These are phyloP conservation scores for Philereme transversata DNA, from an alignment of 2,888 invertebrate genomes.

Conservation along the genomic window DNA sequence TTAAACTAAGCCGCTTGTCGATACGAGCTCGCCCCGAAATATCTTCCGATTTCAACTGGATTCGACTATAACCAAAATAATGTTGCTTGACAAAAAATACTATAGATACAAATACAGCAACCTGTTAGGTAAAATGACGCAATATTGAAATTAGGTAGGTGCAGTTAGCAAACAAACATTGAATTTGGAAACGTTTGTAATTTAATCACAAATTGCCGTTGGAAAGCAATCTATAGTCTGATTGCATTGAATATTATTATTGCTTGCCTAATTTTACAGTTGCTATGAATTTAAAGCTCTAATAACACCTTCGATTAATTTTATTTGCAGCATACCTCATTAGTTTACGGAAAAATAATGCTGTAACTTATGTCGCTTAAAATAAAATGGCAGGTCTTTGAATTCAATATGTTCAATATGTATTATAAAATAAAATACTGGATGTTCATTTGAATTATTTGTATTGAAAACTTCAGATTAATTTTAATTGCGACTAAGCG, in stretches of 20 bases:
- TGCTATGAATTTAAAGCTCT: slow-evolving; percentile 16
- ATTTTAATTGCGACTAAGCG: too few relatives aligned
- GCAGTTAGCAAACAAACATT: slow-evolving; percentile 17
- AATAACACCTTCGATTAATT: slow-evolving; percentile 11
- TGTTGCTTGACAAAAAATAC: slow-evolving; percentile 40
- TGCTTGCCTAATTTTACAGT: slow-evolving; percentile 23
- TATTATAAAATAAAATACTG: too few relatives aligned
- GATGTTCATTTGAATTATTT: too few relatives aligned
- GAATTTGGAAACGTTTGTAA: slow-evolving; percentile 25
- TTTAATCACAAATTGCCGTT: slow-evolving; percentile 22
- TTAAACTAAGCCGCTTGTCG: slow-evolving; percentile 81
- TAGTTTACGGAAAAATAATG: slow-evolving; percentile 25
- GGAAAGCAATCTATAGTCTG: slow-evolving; percentile 30
- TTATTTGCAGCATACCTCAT: slow-evolving; percentile 13
- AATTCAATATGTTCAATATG: slow-evolving; percentile 27
- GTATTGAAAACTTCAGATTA: too few relatives aligned
- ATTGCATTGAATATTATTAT: slow-evolving; percentile 26
- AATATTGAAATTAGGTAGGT: slow-evolving; percentile 19
- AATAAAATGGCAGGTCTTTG: slow-evolving; percentile 26
- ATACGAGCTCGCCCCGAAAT: slow-evolving; percentile 66
- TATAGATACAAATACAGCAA: slow-evolving; percentile 12
- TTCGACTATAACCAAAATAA: slow-evolving; percentile 61
- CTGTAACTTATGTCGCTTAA: neutral
- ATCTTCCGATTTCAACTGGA: slow-evolving; percentile 66
- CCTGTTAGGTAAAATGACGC: slow-evolving; percentile 10